phyloP scores from a whole-genome alignment of 1,140 invertebrate genomes.

The Drosophila melanica region DNA sequence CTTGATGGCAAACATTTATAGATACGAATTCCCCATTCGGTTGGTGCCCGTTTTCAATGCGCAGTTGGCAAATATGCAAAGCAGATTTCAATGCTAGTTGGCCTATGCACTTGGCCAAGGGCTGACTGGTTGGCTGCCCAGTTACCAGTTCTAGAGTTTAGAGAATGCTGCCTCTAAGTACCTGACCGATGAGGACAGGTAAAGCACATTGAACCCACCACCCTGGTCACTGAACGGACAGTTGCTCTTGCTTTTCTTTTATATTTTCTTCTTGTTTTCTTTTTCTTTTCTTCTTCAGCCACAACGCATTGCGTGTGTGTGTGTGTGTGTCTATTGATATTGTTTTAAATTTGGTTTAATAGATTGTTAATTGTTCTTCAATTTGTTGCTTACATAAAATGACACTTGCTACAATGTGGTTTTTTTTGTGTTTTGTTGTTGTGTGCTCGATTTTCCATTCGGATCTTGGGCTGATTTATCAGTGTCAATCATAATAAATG shows the following conservation, averaged over 20 bases:
- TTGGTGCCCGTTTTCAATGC: background rate
- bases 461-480: slow-evolving; percentile 40
- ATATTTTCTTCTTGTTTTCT: background rate
- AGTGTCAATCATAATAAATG: slow-evolving; percentile 80
- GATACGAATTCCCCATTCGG: slow-evolving; percentile 3
- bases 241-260: background rate
- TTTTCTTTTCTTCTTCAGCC: background rate
- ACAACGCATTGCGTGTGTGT: background rate
- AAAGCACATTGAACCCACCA: slow-evolving; percentile 61
- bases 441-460: background rate
- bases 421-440: too few species aligned
- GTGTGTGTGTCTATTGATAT: slow-evolving; percentile 37
- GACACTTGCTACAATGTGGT: slow-evolving; percentile 26
- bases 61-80: slow-evolving; percentile 40
- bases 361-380: slow-evolving; percentile 71
- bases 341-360: slow-evolving; percentile 74
- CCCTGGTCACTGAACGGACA: slow-evolving; percentile 36
- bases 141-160: slow-evolving; percentile 38
- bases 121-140: slow-evolving; percentile 35
- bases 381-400: slow-evolving; percentile 62
- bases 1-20: slow-evolving; percentile 15
- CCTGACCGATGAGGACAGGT: slow-evolving; percentile 44
- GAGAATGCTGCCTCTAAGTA: slow-evolving; percentile 50
- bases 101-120: slow-evolving; percentile 44
- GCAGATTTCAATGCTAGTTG: slow-evolving; percentile 33